These are phyloP conservation scores for Enteromius trimaculatus DNA, from an alignment of 2,797 vertebrate species.

Conservation along the genomic window DNA sequence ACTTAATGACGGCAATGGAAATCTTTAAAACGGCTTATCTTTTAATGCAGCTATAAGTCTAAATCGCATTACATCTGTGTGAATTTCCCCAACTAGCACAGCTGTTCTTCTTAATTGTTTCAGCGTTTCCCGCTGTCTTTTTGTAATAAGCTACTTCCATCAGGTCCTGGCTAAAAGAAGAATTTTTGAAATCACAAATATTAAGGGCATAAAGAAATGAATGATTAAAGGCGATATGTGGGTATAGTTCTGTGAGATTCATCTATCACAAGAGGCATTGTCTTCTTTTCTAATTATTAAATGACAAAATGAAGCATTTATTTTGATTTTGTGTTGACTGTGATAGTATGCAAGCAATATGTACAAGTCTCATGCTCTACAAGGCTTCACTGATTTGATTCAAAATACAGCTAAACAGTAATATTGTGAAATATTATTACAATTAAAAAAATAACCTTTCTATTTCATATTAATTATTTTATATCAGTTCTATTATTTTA, in stretches of 20 bases:
- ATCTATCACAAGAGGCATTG: background rate
- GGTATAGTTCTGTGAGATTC: background rate
- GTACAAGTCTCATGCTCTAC: background rate
- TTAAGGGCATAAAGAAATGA: no score
- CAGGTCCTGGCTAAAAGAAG: background rate
- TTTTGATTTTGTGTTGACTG: background rate
- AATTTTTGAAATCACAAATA: background rate
- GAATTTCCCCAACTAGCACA: constrained; percentile 25
- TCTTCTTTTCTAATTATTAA: background rate
- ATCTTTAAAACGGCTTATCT: background rate
- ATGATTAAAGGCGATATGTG: background rate
- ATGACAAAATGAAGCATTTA: background rate
- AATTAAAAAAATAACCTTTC: background rate
- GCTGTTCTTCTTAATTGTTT: constrained; percentile 20
- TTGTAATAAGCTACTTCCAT: background rate
- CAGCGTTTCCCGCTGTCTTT: background rate
- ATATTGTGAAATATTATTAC: background rate
- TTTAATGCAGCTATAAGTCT: background rate
- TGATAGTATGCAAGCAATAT: background rate
- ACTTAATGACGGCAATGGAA: background rate
- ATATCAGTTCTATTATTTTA: no score
- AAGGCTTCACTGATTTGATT: background rate
- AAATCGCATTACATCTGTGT: constrained; percentile 24
- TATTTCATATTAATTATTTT: no score
- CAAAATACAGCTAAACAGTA: background rate